Evolutionary conservation across 2,113 vertebrate genomes (phyloP), one percentile per base, ranked within the genome.

Genomic region (Apaloderma vittatum): DNA sequence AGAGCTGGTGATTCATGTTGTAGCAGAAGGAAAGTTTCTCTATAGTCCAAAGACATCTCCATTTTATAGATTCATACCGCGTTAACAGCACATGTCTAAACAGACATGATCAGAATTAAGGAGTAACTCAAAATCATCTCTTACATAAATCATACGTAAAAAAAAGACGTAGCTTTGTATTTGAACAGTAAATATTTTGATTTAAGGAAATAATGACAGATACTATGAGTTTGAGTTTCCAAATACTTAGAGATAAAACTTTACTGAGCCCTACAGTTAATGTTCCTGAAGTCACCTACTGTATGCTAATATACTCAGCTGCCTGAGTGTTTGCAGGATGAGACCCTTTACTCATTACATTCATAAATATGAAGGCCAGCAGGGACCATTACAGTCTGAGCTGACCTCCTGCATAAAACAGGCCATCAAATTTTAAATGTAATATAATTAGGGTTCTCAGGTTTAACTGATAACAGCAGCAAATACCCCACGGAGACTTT

Each of bases 401-500:
- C 86, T 93, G 92, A 96, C 96, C 95, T 92, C 63, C 88, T 78
- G 91, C 92, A 88, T 93, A 92, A 95, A 92, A 91, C 65, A 97
- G 88, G 55, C 86, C 96, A 93, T 93, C 95, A 93, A 67, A 94
- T 95, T 95, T 93, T 92, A 91, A 71, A 77, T 75, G 92, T 61
- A 93, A 95, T 87, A 84, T 84, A 95, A 97, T 96, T 93, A 94
- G 90, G 72, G 75, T 81, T 95, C 92, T 93, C 92, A 75, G 88
- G 90, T 92, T 96, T 94, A 97, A 97, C 97, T 75, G 95, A 97
- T 95, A 95, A 94, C 79, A 96, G 95, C 90, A 94, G 94, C 94
- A 95, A 95, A 95, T 94, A 77, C 95, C 95, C 96, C 49, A 86
- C 0, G 5, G 96, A 96, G 86, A 81, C 86, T 88, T 95, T 88